Percentiles rank a stretch among this genome's conserved stretches.
These are phyloP conservation scores for Palaemon carinicauda DNA, from an alignment of 1,140 invertebrate genomes.

Conservation along the genomic window DNA sequence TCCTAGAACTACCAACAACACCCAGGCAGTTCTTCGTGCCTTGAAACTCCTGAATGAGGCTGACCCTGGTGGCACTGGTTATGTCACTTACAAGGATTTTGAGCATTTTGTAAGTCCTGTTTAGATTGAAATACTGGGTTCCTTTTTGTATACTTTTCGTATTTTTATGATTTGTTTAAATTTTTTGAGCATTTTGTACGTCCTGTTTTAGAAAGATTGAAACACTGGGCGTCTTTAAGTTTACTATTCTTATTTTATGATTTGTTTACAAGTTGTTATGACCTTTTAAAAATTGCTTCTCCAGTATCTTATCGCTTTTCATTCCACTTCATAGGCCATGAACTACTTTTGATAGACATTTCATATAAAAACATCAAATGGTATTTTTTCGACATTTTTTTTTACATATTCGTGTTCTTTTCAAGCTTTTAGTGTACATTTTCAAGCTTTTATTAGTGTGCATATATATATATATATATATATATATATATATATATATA, in stretches of 20 bases:
- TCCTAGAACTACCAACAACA: conserved; percentile 2
- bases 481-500: too few species aligned
- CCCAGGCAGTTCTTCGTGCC: conserved; percentile 22
- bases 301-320: too few species aligned
- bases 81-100: conserved; percentile 11
- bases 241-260: not conserved
- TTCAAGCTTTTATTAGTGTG: too few species aligned
- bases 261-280: not conserved
- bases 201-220: not conserved
- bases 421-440: too few species aligned
- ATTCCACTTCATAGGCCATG: too few species aligned
- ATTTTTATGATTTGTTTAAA: too few species aligned
- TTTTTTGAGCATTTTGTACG: conserved; percentile 24
- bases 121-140: not conserved
- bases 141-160: not conserved
- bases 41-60: not conserved
- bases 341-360: too few species aligned
- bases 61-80: not conserved
- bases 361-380: too few species aligned
- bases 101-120: conserved; percentile 13
- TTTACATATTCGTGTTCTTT: too few species aligned
- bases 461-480: too few species aligned
- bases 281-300: not conserved
- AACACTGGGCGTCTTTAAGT: not conserved
- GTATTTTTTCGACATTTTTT: too few species aligned